A percentile compares a stretch with the other conserved stretches of the same genome.
Conservation (phyloP, 2,113 vertebrate genomes). For the Herpailurus yagouaroundi region DNA sequence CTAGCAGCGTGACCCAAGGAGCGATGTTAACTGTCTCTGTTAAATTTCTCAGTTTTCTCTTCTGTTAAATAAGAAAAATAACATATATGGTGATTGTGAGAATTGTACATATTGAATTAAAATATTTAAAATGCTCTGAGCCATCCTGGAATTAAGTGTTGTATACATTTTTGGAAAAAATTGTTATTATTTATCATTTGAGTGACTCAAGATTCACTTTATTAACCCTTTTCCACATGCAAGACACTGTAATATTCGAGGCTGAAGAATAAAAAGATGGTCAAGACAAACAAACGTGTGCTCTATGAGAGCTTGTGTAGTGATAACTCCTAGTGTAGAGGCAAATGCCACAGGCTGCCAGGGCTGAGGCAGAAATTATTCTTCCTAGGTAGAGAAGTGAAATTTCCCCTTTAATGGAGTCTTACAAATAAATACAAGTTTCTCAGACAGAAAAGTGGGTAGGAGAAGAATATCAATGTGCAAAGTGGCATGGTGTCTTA, state of each 20-base stretch:
- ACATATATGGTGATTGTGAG: fast-evolving
- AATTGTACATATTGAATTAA: background rate
- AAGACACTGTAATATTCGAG: background rate
- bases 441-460: background rate
- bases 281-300: background rate
- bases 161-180: background rate
- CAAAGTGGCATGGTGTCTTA: background rate
- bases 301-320: fast-evolving
- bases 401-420: background rate
- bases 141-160: background rate
- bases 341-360: fast-evolving
- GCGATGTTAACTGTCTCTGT: background rate
- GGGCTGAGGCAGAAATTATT: background rate
- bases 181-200: background rate
- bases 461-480: background rate
- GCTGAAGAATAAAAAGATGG: background rate
- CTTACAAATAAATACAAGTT: background rate
- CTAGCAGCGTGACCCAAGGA: background rate
- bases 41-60: background rate
- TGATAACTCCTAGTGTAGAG: background rate
- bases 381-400: background rate
- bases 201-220: background rate
- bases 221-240: background rate
- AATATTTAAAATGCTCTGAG: background rate
- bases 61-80: background rate